Base-by-base conservation (phyloP, 2,888 invertebrate genomes). In the Drosophila limbata region DNA sequence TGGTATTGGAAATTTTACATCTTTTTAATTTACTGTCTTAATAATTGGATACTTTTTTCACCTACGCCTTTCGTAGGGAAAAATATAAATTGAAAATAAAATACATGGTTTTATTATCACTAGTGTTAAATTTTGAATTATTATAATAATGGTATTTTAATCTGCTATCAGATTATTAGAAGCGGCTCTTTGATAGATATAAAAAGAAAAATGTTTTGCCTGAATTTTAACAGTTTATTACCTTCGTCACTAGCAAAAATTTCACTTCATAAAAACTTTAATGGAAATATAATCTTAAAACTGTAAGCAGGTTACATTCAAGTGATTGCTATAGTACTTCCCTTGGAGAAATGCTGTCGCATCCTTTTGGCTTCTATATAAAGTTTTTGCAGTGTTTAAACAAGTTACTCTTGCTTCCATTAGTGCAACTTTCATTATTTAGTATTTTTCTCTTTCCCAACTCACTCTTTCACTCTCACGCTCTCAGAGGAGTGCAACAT, bases 401-500 rank as follows among this genome's bases (percentile, higher is more conserved):
- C n/a, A 28, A 45, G 56, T 53, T 66, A 4, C 50, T 47, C n/a
- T 59, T 39, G 28, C 37, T 59, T 77, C 45, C 57, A 71, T 71
- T 77, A 61, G 40, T 35, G 45, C 28, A 17, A 40, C 28, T 72
- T 72, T 42, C 60, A 71, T 76, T 65, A 76, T 64, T 74, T 72
- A 63, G 62, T 51, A 42, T 19, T 53, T 50, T 28, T 19, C 4
- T 33, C 19, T 50, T 17, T 8, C 21, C 9, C 21, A 9, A n/a
- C 25, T 44, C 2, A 35, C n/a, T 47, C 4, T 8, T 11, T 35
- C 10, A 15, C 15, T 17, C n/a, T 51, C 19, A 37, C n/a, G 2
- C 45, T 64, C n/a, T 48, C 39, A 48, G 59, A 48, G 69, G 19
- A 52, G 69, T 64, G 80, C 69, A 73, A 64, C 71, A 77, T 74